phyloP scores from a whole-genome alignment of 1,140 invertebrate species.

The Harpegnathos saltator region DNA sequence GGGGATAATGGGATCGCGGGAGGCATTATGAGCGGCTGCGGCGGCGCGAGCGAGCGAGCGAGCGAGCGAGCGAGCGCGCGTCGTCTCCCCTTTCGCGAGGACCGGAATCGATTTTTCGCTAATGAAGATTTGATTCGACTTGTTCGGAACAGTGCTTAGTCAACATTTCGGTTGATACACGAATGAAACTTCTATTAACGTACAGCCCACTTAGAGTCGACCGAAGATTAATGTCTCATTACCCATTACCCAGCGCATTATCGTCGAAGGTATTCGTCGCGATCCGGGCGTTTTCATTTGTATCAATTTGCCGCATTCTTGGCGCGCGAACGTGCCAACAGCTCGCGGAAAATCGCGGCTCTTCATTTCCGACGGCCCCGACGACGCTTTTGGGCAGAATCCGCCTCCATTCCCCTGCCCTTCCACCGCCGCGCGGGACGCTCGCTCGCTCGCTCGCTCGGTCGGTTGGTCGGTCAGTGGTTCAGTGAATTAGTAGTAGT shows the following conservation, averaged over 20 bases:
- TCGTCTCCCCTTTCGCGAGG: too few relatives aligned
- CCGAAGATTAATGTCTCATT: too few relatives aligned
- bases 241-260: too few relatives aligned
- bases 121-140: not conserved
- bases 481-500: conserved; percentile 67
- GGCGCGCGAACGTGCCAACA: not conserved
- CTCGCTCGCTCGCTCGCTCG: too few relatives aligned
- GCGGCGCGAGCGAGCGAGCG: not conserved
- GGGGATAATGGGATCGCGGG: not conserved
- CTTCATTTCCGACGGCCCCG: not conserved
- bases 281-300: too few relatives aligned
- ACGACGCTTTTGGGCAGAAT: not conserved
- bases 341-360: not conserved
- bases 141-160: not conserved
- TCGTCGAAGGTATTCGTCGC: too few relatives aligned
- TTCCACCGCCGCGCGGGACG: too few relatives aligned
- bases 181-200: not conserved
- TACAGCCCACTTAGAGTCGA: too few relatives aligned
- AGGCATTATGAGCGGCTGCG: not conserved
- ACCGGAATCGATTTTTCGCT: not conserved
- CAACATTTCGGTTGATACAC: not conserved
- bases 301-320: not conserved
- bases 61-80: not conserved
- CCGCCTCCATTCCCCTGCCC: too few relatives aligned
- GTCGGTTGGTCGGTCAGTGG: not conserved